Evolutionary conservation across 2,113 vertebrate species (phyloP).

Genomic region (Aldabrachelys gigantea): DNA sequence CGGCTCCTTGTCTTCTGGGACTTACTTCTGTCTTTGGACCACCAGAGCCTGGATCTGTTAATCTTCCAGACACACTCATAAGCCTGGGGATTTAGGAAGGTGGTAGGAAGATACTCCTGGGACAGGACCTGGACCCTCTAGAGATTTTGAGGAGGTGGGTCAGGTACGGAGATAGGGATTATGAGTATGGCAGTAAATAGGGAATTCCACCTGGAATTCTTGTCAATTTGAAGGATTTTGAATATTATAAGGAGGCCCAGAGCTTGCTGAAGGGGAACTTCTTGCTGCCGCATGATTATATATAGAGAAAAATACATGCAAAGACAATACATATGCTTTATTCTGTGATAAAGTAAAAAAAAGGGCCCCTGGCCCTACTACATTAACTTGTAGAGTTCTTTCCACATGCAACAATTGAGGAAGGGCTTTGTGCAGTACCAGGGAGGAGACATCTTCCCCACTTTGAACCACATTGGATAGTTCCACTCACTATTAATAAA

Average conservation of each 20-base stretch:
- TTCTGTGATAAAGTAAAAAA: not conserved
- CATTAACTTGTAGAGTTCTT: not conserved
- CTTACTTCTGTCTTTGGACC: not conserved
- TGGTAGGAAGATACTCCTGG: not conserved
- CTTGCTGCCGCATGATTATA: not conserved
- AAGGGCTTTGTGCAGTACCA: not conserved
- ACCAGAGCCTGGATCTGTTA: not conserved
- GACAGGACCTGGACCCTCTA: not conserved
- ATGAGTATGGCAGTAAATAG: not conserved
- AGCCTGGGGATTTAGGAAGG: not conserved
- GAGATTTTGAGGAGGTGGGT: fast-evolving
- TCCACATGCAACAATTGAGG: not conserved
- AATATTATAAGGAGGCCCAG: not conserved
- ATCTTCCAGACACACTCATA: not conserved
- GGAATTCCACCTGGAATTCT: not conserved
- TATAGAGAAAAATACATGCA: not conserved
- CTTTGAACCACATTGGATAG: not conserved
- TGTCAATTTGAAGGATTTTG: not conserved
- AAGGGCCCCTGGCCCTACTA: not conserved
- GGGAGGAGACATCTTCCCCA: not conserved
- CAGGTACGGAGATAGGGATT: fast-evolving
- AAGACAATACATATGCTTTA: not conserved
- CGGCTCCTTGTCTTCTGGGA: not conserved
- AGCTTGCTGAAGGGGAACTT: not conserved
- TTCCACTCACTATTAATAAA: not conserved